phyloP scores from a whole-genome alignment of 2,797 vertebrate species.

The Myripristis jacobus region DNA sequence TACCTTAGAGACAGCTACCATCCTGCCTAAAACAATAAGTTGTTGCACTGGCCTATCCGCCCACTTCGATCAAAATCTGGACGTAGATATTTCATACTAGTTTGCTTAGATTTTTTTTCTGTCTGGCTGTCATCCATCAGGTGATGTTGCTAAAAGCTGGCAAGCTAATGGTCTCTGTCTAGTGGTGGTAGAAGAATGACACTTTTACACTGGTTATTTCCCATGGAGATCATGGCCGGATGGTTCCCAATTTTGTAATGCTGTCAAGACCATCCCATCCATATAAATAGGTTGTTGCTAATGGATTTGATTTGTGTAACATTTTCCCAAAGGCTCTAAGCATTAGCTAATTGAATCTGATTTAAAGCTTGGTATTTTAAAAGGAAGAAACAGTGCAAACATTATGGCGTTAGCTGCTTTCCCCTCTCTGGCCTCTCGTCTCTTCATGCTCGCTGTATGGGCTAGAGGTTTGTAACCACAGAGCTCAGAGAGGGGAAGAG shows the following conservation, averaged over 20 bases:
- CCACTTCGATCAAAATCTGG: neutral
- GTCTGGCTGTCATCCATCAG: neutral
- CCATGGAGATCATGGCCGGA: neutral
- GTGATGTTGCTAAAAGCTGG: neutral
- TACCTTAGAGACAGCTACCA: neutral
- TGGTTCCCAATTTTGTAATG: slow-evolving; percentile 35
- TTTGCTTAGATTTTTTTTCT: neutral
- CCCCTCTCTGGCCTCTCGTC: neutral
- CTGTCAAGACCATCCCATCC: slow-evolving; percentile 5
- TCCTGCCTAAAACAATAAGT: neutral
- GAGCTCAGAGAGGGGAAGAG: slow-evolving; percentile 12
- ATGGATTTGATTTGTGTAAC: slow-evolving; percentile 14
- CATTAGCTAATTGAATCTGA: slow-evolving; percentile 23
- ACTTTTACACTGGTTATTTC: neutral
- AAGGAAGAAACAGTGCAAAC: slow-evolving; percentile 5
- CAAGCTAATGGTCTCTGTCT: neutral
- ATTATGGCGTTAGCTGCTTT: neutral
- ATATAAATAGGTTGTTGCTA: slow-evolving; percentile 8
- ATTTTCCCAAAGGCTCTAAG: neutral
- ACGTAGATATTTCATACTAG: neutral
- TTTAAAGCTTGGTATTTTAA: slow-evolving; percentile 12
- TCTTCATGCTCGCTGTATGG: slow-evolving; percentile 8
- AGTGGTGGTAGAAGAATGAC: neutral
- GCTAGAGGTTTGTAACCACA: slow-evolving; percentile 19
- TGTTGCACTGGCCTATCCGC: neutral